Conservation (phyloP, 2,888 invertebrate species). For the Lasioglossum vierecki region DNA sequence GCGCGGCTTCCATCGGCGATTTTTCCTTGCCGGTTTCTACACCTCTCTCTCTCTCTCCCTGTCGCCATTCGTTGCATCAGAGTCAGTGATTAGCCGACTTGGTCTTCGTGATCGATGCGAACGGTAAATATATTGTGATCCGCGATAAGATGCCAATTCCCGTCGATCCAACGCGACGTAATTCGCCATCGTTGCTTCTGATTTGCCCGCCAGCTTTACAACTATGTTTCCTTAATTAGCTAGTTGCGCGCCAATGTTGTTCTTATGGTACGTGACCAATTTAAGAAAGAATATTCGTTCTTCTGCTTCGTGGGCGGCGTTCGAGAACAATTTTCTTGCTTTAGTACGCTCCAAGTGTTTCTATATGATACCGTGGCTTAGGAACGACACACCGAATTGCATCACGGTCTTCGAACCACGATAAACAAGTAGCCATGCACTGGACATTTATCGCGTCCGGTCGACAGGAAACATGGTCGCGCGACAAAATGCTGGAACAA, state of each 20-base stretch:
- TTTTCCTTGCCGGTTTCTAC: constrained; percentile 11
- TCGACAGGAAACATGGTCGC: constrained; percentile 4
- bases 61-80: constrained; percentile 32
- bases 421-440: constrained; percentile 17
- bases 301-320: background rate
- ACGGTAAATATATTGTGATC: constrained; percentile 25
- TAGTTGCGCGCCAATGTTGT: background rate
- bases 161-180: background rate
- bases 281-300: background rate
- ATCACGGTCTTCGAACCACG: background rate
- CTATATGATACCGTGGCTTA: background rate
- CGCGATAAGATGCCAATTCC: constrained; percentile 26
- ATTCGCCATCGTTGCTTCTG: constrained; percentile 1
- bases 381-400: constrained; percentile 1
- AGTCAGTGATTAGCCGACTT: constrained; percentile 49
- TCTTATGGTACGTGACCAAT: background rate
- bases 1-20: constrained; percentile 15
- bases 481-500: constrained; percentile 13
- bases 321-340: background rate
- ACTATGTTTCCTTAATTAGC: background rate
- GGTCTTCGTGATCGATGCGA: constrained; percentile 47
- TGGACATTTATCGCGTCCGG: constrained; percentile 36
- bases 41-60: background rate
- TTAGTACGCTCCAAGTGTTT: background rate
- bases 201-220: background rate